Evolutionary conservation across 2,113 vertebrate species (phyloP), one percentile per base, ranked within the genome.

Genomic region (Phyllopteryx taeniolatus): DNA sequence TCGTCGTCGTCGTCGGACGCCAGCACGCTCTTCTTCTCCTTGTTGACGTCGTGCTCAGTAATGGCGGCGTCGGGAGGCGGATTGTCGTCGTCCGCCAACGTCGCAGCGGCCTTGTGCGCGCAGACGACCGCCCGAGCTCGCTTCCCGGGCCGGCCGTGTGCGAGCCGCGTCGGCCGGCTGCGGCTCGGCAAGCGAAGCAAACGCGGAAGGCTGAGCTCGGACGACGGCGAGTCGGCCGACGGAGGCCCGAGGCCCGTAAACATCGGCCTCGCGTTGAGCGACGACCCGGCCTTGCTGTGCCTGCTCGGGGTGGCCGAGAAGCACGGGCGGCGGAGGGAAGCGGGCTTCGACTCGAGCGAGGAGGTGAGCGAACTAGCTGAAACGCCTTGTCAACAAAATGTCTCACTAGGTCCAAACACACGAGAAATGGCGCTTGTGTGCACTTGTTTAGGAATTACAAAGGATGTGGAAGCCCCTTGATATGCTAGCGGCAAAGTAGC

Each of bases 1-100:
- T 31, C 15, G 77, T 78, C 75, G 62, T 80, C 80, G 83, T 83
- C 68, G 70, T 33, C 69, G 62, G 83, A 60, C 68, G 75, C 78
- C 76, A 68, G 82, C 80, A 84, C 80, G 83, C 83, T 80, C 57
- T 51, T 80, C 31, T 61, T 35, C 31, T 15, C 8, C 59, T 76
- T 89, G 89, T 90, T 92, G 91, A 92, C 91, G 90, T 93, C 91
- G 90, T 86, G 77, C 83, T 88, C 91, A 93, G 95, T 94, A 95
- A 95, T 95, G 95, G 94, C 94, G 95, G 94, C 94, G 89, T 94
- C 90, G 85, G 93, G 93, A 91, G 91, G 90, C 71, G 93, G 90
- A 90, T 88, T 92, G 86, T 74, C 93, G 87, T 89, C 94, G 89
- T 90, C 91, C 88, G 90, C 90, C 73, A 89, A 22, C 63, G 42